Evolutionary conservation across 2,888 invertebrate genomes (phyloP).

Genomic region (Rhingia campestris): DNA sequence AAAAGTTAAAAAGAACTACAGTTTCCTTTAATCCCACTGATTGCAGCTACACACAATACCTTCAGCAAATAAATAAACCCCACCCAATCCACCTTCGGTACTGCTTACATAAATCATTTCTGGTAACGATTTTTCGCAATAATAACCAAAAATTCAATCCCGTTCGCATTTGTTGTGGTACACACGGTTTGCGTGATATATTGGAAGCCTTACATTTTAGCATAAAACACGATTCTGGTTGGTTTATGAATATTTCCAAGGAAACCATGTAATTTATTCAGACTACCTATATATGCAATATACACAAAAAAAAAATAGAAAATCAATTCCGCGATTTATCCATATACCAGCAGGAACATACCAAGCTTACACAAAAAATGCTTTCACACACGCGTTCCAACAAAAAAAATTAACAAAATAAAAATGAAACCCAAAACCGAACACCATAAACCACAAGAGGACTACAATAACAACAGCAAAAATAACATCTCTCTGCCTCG

Average conservation of each 20-base stretch:
- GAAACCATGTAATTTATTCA: constrained; percentile 60
- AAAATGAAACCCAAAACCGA: constrained; percentile 27
- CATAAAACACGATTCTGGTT: constrained; percentile 62
- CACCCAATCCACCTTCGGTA: not conserved
- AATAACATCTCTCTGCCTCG: not conserved
- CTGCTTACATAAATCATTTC: constrained; percentile 14
- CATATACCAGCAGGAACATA: constrained; percentile 13
- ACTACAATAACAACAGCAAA: constrained; percentile 26
- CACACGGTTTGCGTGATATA: constrained; percentile 21
- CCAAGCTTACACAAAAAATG: constrained; percentile 11
- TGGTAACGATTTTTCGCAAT: constrained; percentile 5
- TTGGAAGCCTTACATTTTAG: constrained; percentile 48
- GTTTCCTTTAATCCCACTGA: too few species aligned
- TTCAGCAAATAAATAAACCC: not conserved
- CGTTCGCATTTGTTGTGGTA: not conserved
- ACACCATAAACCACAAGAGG: constrained; percentile 45
- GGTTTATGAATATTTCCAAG: constrained; percentile 62
- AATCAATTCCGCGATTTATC: constrained; percentile 59
- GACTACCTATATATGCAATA: not conserved
- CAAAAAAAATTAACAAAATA: constrained; percentile 1
- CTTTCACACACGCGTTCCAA: constrained; percentile 46
- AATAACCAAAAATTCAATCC: constrained; percentile 14
- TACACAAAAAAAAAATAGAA: constrained; percentile 39
- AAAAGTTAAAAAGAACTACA: too few species aligned
- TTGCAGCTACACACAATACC: not conserved